Base-by-base conservation (phyloP, 2,113 vertebrate genomes). In the Oplegnathus fasciatus region DNA sequence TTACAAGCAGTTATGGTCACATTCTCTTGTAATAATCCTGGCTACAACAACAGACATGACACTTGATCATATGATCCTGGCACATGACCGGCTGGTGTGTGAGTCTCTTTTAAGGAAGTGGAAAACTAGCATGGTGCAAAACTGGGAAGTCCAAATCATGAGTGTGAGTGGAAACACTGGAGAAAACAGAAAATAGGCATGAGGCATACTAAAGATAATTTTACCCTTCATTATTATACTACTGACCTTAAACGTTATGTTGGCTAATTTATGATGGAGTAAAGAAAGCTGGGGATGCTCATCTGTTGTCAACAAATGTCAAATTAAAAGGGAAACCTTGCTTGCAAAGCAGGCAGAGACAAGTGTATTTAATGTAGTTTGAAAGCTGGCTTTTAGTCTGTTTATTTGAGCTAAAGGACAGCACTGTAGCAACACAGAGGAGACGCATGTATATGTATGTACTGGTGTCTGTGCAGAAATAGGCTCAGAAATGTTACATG, bases 61-160 rank as follows among this genome's bases (percentile, higher is more conserved):
- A 84, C 61, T 61, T 75, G 58, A 75, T 95, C 95, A 95, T 94
- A 95, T 95, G 94, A 94, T 79, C 42, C 22, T 37, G 58, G 86
- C 94, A 92, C 91, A 95, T 95, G 95, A 95, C 92, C 81, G 58
- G 26, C 74, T 86, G 81, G 75, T 67, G 13, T 69, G 64, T 74
- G 57, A 75, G 30, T 30, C 30, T 77, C 74, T 81, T 37, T 89
- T 93, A 55, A 92, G 94, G 95, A 96, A 96, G 93, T 95, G 91
- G 87, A 92, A 93, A 92, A 94, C 24, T 14, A 78, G 61, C 64
- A 85, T 92, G 85, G 71, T 84, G 88, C 74, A 91, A 94, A 89
- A 86, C 75, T 89, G 87, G 89, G 78, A 90, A 94, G 86, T 91
- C 61, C 40, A 85, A 62, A 34, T 67, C 15, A 60, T 74, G 48